A percentile compares a stretch with the other conserved stretches of the same genome.
phyloP scores from a whole-genome alignment of 2,113 vertebrate genomes.

The Phoxinus phoxinus region DNA sequence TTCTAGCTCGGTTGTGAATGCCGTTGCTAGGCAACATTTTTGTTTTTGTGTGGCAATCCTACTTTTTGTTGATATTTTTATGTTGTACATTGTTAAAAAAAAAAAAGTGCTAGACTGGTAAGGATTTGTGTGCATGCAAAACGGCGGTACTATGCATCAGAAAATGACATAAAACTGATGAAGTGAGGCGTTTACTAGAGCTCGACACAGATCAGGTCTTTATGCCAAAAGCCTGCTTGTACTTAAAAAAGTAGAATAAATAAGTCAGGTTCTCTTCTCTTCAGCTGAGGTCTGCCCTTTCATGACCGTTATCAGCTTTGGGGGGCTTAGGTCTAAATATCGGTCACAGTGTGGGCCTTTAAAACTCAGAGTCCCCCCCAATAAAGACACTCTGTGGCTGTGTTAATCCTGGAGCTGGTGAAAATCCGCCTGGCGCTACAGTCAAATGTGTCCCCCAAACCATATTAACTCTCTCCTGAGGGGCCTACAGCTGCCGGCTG shows the following conservation, averaged over 20 bases:
- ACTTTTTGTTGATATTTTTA: neutral
- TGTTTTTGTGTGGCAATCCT: slow-evolving; percentile 10
- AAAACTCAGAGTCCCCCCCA: slow-evolving; percentile 72
- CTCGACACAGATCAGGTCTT: slow-evolving; percentile 59
- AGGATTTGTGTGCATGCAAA: neutral
- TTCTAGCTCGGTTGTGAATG: neutral
- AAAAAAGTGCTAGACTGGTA: neutral
- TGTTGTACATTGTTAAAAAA: neutral
- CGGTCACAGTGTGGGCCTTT: slow-evolving; percentile 77
- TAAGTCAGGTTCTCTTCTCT: slow-evolving; percentile 66
- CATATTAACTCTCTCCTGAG: slow-evolving; percentile 75
- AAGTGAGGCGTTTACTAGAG: slow-evolving; percentile 37
- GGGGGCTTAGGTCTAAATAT: slow-evolving; percentile 81
- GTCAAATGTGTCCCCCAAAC: slow-evolving; percentile 73
- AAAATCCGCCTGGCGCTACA: slow-evolving; percentile 72
- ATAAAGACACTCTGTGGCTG: slow-evolving; percentile 77
- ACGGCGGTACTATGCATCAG: neutral
- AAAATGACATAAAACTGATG: slow-evolving; percentile 16
- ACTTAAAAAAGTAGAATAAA: slow-evolving; percentile 18
- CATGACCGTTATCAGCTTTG: slow-evolving; percentile 77
- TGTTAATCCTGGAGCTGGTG: slow-evolving; percentile 76
- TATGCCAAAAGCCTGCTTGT: slow-evolving; percentile 60
- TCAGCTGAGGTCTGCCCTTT: slow-evolving; percentile 74
- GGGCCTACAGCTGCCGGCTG: slow-evolving; percentile 62
- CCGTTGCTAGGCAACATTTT: slow-evolving; percentile 48